These are phyloP conservation scores for Holothuria leucospilota DNA, from an alignment of 53 echinoderm and acorn worm species.

Conservation along the genomic window DNA sequence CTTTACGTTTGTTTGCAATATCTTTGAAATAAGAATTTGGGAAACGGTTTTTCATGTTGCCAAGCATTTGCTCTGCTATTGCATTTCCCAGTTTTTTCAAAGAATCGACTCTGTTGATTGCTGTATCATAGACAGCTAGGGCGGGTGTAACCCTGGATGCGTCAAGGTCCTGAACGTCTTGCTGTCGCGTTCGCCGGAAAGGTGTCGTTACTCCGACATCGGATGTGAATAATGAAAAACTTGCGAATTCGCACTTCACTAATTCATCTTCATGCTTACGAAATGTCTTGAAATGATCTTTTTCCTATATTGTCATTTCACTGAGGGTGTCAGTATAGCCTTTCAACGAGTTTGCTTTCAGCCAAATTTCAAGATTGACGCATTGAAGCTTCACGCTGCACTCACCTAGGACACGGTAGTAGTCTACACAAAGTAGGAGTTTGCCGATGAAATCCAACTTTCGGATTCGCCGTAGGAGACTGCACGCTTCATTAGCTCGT, in stretches of 20 bases:
- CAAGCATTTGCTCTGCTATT: no score
- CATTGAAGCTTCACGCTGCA: not conserved
- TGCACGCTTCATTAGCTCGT: not conserved
- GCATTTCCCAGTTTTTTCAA: no score
- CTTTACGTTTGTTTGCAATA: not conserved
- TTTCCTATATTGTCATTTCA: no score
- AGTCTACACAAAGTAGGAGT: not conserved
- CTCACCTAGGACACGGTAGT: not conserved
- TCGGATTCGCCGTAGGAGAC: not conserved
- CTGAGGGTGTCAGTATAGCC: no score
- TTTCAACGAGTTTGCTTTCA: no score
- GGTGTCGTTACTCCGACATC: not conserved
- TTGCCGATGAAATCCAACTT: constrained; percentile 1
- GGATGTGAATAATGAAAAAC: not conserved
- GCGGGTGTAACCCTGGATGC: not conserved
- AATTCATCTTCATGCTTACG: not conserved
- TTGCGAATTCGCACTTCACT: not conserved
- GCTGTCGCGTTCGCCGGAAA: not conserved
- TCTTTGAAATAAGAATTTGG: no score
- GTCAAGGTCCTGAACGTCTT: not conserved
- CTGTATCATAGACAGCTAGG: no score
- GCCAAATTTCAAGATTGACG: no score
- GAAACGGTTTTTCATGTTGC: no score
- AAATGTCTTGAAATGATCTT: not conserved
- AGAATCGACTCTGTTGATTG: no score